Evolutionary conservation across 2,888 invertebrate species (phyloP).

Genomic region (Perdita meconis): DNA sequence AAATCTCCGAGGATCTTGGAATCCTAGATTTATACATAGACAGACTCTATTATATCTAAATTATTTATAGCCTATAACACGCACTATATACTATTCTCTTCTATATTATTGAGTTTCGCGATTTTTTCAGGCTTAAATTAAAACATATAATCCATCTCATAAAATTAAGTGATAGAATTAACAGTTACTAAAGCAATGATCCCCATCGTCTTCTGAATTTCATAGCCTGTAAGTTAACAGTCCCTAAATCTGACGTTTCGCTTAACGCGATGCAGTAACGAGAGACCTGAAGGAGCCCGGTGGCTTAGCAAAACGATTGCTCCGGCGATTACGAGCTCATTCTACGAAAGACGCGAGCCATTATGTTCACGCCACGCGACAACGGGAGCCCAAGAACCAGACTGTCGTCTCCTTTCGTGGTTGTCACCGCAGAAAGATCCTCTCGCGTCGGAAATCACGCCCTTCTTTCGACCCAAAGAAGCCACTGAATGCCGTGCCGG

Average conservation of each 20-base stretch:
- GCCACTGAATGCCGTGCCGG: constrained; percentile 61
- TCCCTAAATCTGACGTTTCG: not conserved
- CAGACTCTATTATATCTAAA: too few relatives aligned
- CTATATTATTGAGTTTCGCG: too few relatives aligned
- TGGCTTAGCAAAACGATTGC: not conserved
- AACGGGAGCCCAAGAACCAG: constrained; percentile 29
- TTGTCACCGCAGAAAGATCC: constrained; percentile 51
- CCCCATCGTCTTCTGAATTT: not conserved
- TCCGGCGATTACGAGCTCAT: constrained; percentile 15
- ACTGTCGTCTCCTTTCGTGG: constrained; percentile 32
- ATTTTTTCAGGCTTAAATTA: too few relatives aligned
- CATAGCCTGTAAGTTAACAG: too few relatives aligned
- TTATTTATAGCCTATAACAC: too few relatives aligned
- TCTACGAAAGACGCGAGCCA: constrained; percentile 28
- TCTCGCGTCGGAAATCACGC: constrained; percentile 75
- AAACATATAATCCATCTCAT: too few relatives aligned
- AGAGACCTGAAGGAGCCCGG: not conserved
- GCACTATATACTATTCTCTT: too few relatives aligned
- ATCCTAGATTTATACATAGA: too few relatives aligned
- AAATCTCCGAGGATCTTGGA: too few relatives aligned
- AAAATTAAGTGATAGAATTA: too few relatives aligned
- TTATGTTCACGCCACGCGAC: constrained; percentile 71
- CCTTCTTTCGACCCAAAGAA: constrained; percentile 71
- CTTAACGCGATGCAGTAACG: constrained; percentile 5
- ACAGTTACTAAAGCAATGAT: not conserved